phyloP scores from a whole-genome alignment of 2,888 invertebrate genomes.

The Stramonita haemastoma region DNA sequence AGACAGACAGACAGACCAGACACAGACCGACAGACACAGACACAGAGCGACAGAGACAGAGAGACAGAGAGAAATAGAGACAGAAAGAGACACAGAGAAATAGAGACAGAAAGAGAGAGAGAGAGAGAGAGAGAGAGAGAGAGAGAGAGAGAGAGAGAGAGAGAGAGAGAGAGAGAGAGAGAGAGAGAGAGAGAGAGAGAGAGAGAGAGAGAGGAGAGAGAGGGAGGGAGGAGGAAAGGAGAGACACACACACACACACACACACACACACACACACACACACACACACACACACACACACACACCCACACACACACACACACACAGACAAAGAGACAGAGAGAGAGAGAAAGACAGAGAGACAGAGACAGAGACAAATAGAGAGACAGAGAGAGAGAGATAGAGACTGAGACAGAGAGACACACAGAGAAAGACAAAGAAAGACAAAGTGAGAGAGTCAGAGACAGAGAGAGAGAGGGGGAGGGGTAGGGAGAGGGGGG shows the following conservation, averaged over 20 bases:
- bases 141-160: background rate
- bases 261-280: too few relatives aligned
- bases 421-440: too few relatives aligned
- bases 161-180: background rate
- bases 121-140: conserved; percentile 3
- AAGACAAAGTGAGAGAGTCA: background rate
- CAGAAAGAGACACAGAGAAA: too few relatives aligned
- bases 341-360: too few relatives aligned
- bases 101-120: background rate
- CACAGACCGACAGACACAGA: background rate
- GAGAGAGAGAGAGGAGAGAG: background rate
- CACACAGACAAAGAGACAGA: too few relatives aligned
- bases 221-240: background rate
- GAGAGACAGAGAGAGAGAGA: background rate
- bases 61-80: background rate
- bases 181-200: background rate
- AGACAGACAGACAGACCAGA: background rate
- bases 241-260: too few relatives aligned
- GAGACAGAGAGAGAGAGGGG: background rate
- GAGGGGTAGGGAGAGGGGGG: background rate
- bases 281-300: too few relatives aligned
- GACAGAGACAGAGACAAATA: too few relatives aligned
- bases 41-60: background rate
- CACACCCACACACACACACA: too few relatives aligned
- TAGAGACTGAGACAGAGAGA: background rate